Evolutionary conservation across 2,888 invertebrate genomes (phyloP), one percentile per base, ranked within the genome.

Genomic region (Acleris holmiana): DNA sequence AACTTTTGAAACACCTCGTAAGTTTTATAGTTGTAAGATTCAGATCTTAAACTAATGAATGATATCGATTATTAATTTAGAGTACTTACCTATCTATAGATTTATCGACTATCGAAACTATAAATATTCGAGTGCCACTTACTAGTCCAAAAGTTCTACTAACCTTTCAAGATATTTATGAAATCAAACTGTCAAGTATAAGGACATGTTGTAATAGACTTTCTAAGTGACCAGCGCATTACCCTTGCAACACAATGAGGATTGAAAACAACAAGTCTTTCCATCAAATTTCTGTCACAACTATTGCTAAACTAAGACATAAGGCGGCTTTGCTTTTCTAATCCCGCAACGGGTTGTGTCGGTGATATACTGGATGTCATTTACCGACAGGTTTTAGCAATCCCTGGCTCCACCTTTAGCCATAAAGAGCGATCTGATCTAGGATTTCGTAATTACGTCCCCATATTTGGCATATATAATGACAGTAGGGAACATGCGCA

Each of bases 341-440:
- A 55, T 60, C 49, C 44, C 41, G 15, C 46, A 60, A 60, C 59
- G 17, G 47, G 65, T 64, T 58, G 8, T 53, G 25, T 35, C 54
- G 13, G 65, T 65, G 65, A 60, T 44, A 59, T 65, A 65, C 65
- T 57, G 48, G 65, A 54, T 49, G 65, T 65, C 54, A 56, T 62
- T 56, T 23, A 44, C 59, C 10, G 61, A 49, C 47, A 64, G 58
- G 64, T 64, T 47, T 35, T 17, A 48, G 54, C 40, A 41, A 53
- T 35, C n/a, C 19, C 46, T 15, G 23, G 54, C 61, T 54, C 47
- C 61, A 18, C 51, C 59, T 44, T 23, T 25, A 13, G 4, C 47
- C 17, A 48, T 61, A 61, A 48, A 41, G 17, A 23, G 54, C 41
- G 17, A 47, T 4, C 19, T 7, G 58, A 59, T 64, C 54, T 64